phyloP scores from a whole-genome alignment of 2,888 invertebrate species.

The Vandiemenella viatica region DNA sequence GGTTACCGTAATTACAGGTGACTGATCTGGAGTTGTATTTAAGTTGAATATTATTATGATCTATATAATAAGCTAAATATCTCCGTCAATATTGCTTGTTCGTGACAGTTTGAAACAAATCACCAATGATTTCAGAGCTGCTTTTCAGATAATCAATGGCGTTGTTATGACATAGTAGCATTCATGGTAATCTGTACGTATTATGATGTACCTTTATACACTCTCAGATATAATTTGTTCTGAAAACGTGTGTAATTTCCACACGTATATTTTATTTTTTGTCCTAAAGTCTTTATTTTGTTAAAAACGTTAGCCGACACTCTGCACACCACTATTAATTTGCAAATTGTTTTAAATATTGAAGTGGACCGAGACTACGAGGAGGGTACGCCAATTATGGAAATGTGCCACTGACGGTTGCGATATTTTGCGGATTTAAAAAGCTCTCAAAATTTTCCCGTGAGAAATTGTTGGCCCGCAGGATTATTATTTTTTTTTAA shows the following conservation, averaged over 20 bases:
- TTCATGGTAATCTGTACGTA: neutral
- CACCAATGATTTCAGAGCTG: too few relatives aligned
- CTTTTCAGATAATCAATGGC: too few relatives aligned
- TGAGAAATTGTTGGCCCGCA: too few relatives aligned
- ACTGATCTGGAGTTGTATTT: too few relatives aligned
- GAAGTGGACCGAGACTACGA: too few relatives aligned
- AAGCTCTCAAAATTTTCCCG: neutral
- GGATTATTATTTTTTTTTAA: too few relatives aligned
- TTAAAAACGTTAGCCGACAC: neutral
- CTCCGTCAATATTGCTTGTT: too few relatives aligned
- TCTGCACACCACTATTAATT: neutral
- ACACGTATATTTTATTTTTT: neutral
- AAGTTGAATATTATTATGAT: too few relatives aligned
- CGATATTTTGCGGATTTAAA: neutral
- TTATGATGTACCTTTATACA: neutral
- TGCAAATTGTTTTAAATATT: neutral
- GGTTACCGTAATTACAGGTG: too few relatives aligned
- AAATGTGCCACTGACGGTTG: neutral
- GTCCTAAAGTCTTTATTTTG: neutral
- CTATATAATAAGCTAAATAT: too few relatives aligned
- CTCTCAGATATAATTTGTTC: neutral
- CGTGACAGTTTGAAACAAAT: too few relatives aligned
- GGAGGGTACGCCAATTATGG: neutral
- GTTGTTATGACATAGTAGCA: too few relatives aligned
- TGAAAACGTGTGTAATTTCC: neutral